phyloP scores from a whole-genome alignment of 2,113 vertebrate species.

The Peromyscus polionotus region DNA sequence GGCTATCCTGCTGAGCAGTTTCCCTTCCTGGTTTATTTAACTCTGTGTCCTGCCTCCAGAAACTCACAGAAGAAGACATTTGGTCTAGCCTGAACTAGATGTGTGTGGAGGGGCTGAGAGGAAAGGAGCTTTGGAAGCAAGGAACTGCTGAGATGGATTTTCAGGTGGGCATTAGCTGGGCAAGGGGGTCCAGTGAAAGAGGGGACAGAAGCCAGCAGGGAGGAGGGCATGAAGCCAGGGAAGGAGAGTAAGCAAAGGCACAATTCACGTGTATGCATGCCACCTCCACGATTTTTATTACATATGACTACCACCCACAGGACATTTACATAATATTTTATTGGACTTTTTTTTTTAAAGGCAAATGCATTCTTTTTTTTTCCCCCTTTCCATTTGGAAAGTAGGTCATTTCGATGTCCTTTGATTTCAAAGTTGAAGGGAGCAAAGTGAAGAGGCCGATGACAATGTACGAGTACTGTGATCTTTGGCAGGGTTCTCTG shows the following conservation, averaged over 20 bases:
- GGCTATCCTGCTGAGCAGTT: fast-evolving
- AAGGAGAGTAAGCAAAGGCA: not conserved
- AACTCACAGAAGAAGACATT: not conserved
- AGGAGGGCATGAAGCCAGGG: not conserved
- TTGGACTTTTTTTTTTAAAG: not conserved
- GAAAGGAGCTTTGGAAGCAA: conserved; percentile 20
- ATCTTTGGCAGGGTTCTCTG: not conserved
- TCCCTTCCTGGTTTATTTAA: not conserved
- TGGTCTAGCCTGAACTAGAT: not conserved
- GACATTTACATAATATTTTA: not conserved
- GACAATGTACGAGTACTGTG: not conserved
- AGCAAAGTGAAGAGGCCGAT: not conserved
- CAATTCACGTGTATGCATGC: not conserved
- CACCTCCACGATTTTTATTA: not conserved
- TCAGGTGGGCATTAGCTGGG: not conserved
- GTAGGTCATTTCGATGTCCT: not conserved
- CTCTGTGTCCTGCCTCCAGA: not conserved
- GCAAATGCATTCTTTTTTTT: not conserved
- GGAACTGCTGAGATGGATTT: not conserved
- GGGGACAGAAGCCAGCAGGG: not conserved
- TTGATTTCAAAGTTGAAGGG: not conserved
- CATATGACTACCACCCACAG: not conserved
- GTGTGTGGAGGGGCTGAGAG: not conserved
- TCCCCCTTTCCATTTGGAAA: not conserved
- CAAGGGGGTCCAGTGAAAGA: not conserved